A percentile compares a stretch with the other conserved stretches of the same genome.
Conservation (phyloP, 2,113 vertebrate species). For the Terrapene triunguis region DNA sequence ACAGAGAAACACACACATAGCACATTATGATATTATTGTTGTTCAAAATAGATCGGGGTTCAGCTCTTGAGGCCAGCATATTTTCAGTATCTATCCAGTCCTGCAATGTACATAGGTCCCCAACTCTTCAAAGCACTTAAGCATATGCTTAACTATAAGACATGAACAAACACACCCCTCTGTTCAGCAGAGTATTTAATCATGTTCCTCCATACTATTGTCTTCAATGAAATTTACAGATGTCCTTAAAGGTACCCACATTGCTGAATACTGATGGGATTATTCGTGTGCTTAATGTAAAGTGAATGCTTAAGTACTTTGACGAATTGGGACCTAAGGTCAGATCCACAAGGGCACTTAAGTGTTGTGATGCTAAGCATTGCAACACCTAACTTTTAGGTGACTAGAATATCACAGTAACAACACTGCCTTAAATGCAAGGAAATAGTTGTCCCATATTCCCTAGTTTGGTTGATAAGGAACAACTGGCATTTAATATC, state of each 20-base stretch:
- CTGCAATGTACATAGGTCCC: neutral
- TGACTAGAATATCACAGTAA: neutral
- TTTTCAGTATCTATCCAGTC: neutral
- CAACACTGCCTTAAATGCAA: conserved; percentile 16
- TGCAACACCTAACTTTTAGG: neutral
- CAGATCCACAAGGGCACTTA: neutral
- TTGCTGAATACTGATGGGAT: neutral
- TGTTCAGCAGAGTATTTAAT: conserved; percentile 7
- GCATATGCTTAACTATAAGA: neutral
- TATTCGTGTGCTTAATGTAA: neutral
- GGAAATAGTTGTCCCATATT: conserved; percentile 30
- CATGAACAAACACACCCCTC: neutral
- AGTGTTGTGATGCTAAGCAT: neutral
- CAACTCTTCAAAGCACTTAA: conserved; percentile 14
- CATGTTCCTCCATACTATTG: neutral
- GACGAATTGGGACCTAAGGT: neutral
- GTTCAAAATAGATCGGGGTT: neutral
- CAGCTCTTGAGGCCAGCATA: neutral
- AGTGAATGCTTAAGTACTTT: neutral
- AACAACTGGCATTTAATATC: neutral
- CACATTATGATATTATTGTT: neutral
- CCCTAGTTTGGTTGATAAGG: neutral
- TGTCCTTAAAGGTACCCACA: neutral
- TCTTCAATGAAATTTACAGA: neutral
- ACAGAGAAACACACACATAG: neutral